phyloP scores from a whole-genome alignment of 2,888 invertebrate species.

The Crematogaster levior region DNA sequence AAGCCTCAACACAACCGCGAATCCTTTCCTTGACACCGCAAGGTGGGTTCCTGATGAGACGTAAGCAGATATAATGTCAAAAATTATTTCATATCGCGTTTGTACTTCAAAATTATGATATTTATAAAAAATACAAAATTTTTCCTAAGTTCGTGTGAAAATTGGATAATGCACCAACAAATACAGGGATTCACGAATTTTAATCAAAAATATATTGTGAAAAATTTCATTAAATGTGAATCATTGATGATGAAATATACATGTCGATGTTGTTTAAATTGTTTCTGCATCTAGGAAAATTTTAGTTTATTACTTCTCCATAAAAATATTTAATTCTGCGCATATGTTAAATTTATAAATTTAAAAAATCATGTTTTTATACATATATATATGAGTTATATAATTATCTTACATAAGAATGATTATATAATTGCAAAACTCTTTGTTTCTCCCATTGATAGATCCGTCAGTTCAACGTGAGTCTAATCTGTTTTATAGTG shows the following conservation, averaged over 20 bases:
- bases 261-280: not conserved
- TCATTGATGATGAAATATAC: not conserved
- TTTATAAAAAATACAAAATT: no score
- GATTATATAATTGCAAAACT: conserved; percentile 61
- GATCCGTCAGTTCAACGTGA: conserved; percentile 63
- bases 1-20: conserved; percentile 40
- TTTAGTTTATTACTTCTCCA: not conserved
- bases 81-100: conserved; percentile 4
- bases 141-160: no score
- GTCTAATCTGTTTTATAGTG: conserved; percentile 81
- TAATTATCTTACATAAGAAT: conserved; percentile 2
- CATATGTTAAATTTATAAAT: not conserved
- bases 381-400: not conserved
- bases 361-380: not conserved
- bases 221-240: not conserved
- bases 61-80: not conserved
- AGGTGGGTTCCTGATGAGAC: conserved; percentile 30
- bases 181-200: not conserved
- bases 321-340: not conserved
- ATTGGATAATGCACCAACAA: no score
- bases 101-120: not conserved
- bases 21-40: conserved; percentile 40
- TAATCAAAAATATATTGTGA: not conserved
- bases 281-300: not conserved
- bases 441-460: conserved; percentile 60